These are phyloP conservation scores for Agrilus planipennis DNA, from an alignment of 1,140 invertebrate species.

Conservation along the genomic window DNA sequence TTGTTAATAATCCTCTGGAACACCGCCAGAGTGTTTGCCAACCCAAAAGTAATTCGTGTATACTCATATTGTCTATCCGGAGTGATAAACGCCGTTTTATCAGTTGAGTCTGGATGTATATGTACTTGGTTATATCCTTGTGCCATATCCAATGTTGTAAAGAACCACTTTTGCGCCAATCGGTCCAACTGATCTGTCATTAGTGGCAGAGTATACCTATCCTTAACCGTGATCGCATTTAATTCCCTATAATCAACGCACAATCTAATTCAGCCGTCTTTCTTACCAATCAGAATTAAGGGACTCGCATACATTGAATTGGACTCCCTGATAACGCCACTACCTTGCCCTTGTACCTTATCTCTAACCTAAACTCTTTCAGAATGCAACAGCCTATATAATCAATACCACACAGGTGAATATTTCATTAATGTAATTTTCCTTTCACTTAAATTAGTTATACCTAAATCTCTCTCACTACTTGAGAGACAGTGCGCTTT, in stretches of 20 bases:
- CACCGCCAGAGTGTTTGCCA: constrained; percentile 21
- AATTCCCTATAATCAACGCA: too few relatives aligned
- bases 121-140: constrained; percentile 14
- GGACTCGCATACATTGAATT: constrained; percentile 29
- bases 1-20: too few relatives aligned
- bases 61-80: too few relatives aligned
- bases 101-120: constrained; percentile 6
- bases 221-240: too few relatives aligned
- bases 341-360: neutral
- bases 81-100: constrained; percentile 10
- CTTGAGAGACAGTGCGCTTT: constrained; percentile 4
- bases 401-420: neutral
- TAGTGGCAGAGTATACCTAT: constrained; percentile 35
- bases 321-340: constrained; percentile 3
- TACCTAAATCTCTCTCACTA: constrained; percentile 1
- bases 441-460: constrained; percentile 8
- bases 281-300: constrained; percentile 33
- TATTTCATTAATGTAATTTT: constrained; percentile 4
- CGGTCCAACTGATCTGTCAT: constrained; percentile 33
- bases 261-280: too few relatives aligned
- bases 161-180: constrained; percentile 13
- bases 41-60: constrained; percentile 22
- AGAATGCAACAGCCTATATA: constrained; percentile 1
- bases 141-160: constrained; percentile 22
- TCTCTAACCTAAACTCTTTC: neutral